Evolutionary conservation across 2,797 vertebrate genomes (phyloP).

Genomic region (Manis pentadactyla): DNA sequence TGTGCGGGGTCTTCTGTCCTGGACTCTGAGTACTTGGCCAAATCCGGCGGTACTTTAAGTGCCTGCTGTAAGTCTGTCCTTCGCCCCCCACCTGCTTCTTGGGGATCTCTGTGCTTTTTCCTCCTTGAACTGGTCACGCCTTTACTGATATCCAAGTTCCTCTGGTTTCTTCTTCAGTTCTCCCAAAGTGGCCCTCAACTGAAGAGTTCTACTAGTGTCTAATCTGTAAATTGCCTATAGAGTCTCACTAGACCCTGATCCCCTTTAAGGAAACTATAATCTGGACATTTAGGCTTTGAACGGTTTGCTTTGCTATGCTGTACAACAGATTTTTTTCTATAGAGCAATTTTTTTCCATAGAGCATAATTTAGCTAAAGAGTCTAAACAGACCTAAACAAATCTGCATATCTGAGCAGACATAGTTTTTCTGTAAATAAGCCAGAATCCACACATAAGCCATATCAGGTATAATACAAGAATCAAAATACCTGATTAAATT

Average conservation of each 20-base stretch:
- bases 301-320: background rate
- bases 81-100: background rate
- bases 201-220: background rate
- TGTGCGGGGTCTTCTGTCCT: background rate
- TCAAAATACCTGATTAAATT: background rate
- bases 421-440: background rate
- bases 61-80: background rate
- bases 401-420: background rate
- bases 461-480: background rate
- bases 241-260: background rate
- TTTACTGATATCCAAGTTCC: background rate
- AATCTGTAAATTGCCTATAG: background rate
- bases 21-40: background rate
- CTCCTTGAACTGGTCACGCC: background rate
- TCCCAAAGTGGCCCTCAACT: background rate
- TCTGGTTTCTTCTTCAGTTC: background rate
- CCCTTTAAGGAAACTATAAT: conserved; percentile 3
- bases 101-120: background rate
- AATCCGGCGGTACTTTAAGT: background rate
- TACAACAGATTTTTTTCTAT: background rate
- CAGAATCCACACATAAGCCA: background rate
- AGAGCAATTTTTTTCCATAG: background rate
- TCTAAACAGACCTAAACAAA: background rate
- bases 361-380: background rate
- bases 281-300: background rate